Evolutionary conservation across 2,888 invertebrate species (phyloP).

Genomic region (Quadroppia sp.): DNA sequence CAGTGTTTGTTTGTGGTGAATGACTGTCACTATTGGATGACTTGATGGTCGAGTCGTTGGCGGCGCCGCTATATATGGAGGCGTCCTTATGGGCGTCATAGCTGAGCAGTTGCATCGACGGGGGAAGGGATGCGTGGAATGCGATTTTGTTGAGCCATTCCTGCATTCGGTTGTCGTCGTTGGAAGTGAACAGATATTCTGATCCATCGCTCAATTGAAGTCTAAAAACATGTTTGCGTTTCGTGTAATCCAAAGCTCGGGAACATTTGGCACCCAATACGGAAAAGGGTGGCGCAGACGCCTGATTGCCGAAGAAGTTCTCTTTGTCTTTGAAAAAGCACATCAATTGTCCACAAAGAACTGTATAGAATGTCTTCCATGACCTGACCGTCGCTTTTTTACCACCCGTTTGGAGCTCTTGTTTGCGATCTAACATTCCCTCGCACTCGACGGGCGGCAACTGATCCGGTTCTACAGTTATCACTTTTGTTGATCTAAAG

Average conservation of each 20-base stretch:
- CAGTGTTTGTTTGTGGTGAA: neutral
- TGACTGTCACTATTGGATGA: neutral
- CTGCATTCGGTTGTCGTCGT: conserved; percentile 67
- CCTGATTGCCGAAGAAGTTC: conserved; percentile 81
- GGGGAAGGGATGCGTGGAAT: conserved; percentile 87
- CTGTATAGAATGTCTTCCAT: conserved; percentile 92
- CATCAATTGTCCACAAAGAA: conserved; percentile 89
- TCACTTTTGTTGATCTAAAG: conserved; percentile 61
- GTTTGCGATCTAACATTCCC: conserved; percentile 86
- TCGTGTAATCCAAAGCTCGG: conserved; percentile 87
- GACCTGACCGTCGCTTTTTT: conserved; percentile 90
- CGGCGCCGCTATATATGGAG: neutral
- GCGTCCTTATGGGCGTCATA: conserved; percentile 59
- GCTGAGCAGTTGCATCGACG: conserved; percentile 78
- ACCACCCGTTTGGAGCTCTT: conserved; percentile 85
- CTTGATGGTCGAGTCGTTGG: neutral
- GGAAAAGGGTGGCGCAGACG: conserved; percentile 78
- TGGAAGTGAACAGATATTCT: conserved; percentile 82
- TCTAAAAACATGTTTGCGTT: conserved; percentile 88
- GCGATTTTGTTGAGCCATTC: conserved; percentile 89
- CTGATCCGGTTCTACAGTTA: conserved; percentile 47
- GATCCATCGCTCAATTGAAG: conserved; percentile 82
- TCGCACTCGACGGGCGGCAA: conserved; percentile 87
- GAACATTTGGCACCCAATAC: conserved; percentile 69
- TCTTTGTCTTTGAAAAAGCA: conserved; percentile 96